Evolutionary conservation across 30 jellyfish, hydroid and myxozoan species (phyloP), one percentile per base, ranked within the genome.

Genomic region (Euphysa ruthae): DNA sequence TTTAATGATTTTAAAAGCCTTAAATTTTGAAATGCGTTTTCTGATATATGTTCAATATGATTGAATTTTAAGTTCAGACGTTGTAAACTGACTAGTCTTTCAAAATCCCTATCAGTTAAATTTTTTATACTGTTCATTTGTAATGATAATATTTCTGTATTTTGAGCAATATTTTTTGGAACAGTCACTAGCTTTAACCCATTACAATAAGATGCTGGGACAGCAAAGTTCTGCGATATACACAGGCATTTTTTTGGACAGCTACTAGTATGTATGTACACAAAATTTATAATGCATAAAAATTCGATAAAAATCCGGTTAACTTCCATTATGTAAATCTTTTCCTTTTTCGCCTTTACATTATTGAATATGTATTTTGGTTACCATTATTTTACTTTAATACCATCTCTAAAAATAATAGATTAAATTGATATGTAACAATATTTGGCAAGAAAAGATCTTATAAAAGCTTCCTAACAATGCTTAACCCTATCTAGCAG

Each of bases 81-180:
- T 49, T 61, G 58, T 19, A 90, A 63, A 6, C 66, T 55, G 24
- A 74, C 43, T 32, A 90, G 66, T 31, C 66, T 70, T 18, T 43
- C 29, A 49, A 90, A 71, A 63, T 81, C 94, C 20, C 24, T 26
- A 2, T 73, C 76, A 24, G 58, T 52, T 10, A 90, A 18, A 2
- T 28, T 35, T 35, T 32, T 51, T 30, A 90, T 63, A 14, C 66
- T 66, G 32, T 90, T 90, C 14, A 69, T 56, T 16, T 61, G 80
- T 27, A 90, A 64, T 28, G 98, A 81, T 22, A 90, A 70, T 24
- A 82, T 78, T 66, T 90, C 91, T 20, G 84, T 79, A 42, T 71
- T 65, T 14, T 21, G 19, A 35, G 95, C 94, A 15, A 90, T 54
- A 31, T 55, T 62, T 23, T 58, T 54, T 2, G 95, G 95, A 0